Evolutionary conservation across 2,888 invertebrate species (phyloP), one percentile per base, ranked within the genome.

Genomic region (Glomeris marginata): DNA sequence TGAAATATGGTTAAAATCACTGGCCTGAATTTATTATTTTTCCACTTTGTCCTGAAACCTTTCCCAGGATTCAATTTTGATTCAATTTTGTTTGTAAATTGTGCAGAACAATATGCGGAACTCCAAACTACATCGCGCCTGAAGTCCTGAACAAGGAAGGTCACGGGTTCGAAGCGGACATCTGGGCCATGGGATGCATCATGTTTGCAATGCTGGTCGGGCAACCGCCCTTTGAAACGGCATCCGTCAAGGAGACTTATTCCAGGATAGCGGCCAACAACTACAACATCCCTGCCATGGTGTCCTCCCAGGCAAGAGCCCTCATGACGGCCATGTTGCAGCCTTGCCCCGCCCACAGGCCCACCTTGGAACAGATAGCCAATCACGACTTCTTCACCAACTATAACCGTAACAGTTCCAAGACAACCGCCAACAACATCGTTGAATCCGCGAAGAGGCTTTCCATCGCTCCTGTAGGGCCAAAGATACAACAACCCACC

Each of bases 111-210:
- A 71, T 99, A 43, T 99, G 98, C 64, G 98, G 98, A n/a, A 99
- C 98, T 5, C 98, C 98, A 1, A 99, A 99, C 70, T 99, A 99
- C 66, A 97, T 99, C 60, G 98, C 98, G 1, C 98, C 97, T 0
- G 98, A 99, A 70, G 92, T 99, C 61, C 72, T 99, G 59, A 84
- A 80, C 43, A 98, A 97, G 69, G 84, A 85, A 64, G 98, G 98
- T 0, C 98, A 99, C 69, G 94, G 95, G 38, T 98, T 83, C 66
- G 97, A 97, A 73, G 98, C 97, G 8, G 98, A 99, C 69, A 80
- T 97, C 56, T 99, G 98, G 98, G 97, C 97, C 33, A 77, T 98
- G 62, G 98, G 95, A n/a, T 95, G 91, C 69, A 94, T 97, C 59
- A 81, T 97, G 90, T 98, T 91, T 69, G 98, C 98, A 0, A 70